phyloP scores from a whole-genome alignment of 1,140 invertebrate species.

The Pinna nobilis region DNA sequence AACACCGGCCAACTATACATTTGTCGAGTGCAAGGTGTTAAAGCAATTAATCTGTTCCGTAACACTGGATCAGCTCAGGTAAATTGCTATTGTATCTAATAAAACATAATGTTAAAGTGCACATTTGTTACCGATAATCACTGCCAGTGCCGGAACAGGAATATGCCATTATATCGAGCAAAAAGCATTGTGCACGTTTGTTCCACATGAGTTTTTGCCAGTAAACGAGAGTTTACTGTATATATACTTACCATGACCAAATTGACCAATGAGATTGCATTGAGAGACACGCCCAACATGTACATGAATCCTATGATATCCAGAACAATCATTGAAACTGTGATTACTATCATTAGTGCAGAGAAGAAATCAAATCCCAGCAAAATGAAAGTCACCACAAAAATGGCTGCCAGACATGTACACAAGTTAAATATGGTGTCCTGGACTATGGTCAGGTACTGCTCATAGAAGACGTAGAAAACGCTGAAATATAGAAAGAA shows the following conservation, averaged over 20 bases:
- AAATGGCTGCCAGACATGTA: conserved; percentile 85
- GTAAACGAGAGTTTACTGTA: too few species aligned
- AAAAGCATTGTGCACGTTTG: too few species aligned
- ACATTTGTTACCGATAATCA: too few species aligned
- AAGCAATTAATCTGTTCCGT: too few species aligned
- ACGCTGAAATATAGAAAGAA: conserved; percentile 79
- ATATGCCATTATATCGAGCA: too few species aligned
- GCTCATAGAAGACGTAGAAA: conserved; percentile 96
- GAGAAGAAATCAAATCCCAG: conserved; percentile 90
- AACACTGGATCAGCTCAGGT: too few species aligned
- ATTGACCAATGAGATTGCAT: conserved; percentile 96
- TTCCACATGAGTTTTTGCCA: too few species aligned
- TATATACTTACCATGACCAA: conserved; percentile 96
- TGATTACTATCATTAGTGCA: conserved; percentile 84
- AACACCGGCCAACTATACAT: too few species aligned
- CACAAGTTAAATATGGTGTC: conserved; percentile 86
- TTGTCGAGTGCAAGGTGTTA: too few species aligned
- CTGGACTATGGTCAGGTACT: conserved; percentile 91
- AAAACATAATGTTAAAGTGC: too few species aligned
- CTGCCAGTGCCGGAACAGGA: too few species aligned
- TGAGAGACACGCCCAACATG: conserved; percentile 90
- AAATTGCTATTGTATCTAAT: too few species aligned
- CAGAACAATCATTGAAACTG: conserved; percentile 86
- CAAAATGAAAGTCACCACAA: conserved; percentile 86
- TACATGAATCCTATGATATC: conserved; percentile 94